Percentiles rank a stretch among this genome's conserved stretches.
Conservation (phyloP, 2,888 invertebrate genomes). For the Hoplodrina blanda region DNA sequence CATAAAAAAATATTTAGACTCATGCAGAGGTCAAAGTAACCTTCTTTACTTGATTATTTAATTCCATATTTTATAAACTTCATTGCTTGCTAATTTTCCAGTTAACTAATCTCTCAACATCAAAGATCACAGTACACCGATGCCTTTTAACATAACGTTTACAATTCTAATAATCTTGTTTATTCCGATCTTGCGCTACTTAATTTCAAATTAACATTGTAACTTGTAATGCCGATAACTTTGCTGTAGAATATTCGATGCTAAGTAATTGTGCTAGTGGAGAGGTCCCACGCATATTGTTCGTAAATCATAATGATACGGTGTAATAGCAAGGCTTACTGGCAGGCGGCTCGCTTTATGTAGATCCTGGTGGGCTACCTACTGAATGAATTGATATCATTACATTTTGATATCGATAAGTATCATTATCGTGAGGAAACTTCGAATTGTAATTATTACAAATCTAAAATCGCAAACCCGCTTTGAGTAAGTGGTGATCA, state of each 20-base stretch:
- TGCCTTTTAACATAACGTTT: conserved; percentile 19
- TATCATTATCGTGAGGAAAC: neutral
- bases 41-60: too few relatives aligned
- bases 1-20: too few relatives aligned
- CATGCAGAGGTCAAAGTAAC: too few relatives aligned
- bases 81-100: neutral
- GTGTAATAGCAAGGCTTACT: conserved; percentile 13
- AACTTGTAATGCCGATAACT: conserved; percentile 37
- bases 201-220: conserved; percentile 53
- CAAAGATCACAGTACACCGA: conserved; percentile 12
- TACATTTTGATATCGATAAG: conserved; percentile 7
- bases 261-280: conserved; percentile 41
- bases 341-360: conserved; percentile 33
- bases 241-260: conserved; percentile 32
- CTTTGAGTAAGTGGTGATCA: neutral
- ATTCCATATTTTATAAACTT: too few relatives aligned
- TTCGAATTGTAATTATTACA: too few relatives aligned
- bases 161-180: conserved; percentile 39
- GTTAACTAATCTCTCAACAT: neutral
- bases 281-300: conserved; percentile 52
- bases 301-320: conserved; percentile 45
- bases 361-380: conserved; percentile 26
- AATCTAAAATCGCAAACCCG: too few relatives aligned
- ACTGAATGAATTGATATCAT: conserved; percentile 23
- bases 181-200: conserved; percentile 51